Percentiles rank a stretch among this genome's conserved stretches.
phyloP scores from a whole-genome alignment of 2,888 invertebrate species.

The Mesorhabditis spiculigera region DNA sequence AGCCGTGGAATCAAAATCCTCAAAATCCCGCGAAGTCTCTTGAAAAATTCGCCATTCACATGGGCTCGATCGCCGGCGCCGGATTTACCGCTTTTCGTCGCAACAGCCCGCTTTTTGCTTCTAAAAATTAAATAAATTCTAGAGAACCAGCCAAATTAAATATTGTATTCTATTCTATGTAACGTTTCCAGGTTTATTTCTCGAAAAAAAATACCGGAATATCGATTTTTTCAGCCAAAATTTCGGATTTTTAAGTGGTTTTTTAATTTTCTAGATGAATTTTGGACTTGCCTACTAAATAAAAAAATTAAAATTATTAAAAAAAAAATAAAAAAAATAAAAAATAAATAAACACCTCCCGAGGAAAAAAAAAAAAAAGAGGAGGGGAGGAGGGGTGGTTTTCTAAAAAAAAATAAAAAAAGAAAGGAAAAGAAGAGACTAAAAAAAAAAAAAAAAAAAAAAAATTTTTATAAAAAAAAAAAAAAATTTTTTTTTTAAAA shows the following conservation, averaged over 20 bases:
- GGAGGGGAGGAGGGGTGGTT: too few species aligned
- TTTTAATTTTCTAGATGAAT: too few species aligned
- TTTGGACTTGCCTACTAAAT: background rate
- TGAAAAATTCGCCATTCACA: slow-evolving; percentile 38
- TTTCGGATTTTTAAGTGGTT: too few species aligned
- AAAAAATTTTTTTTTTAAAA: background rate
- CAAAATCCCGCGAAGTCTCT: slow-evolving; percentile 39
- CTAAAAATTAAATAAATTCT: background rate
- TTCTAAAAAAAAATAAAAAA: background rate
- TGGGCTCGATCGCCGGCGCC: slow-evolving; percentile 18
- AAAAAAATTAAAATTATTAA: background rate
- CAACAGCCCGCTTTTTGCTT: slow-evolving; percentile 3
- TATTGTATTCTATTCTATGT: too few species aligned
- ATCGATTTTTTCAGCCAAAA: too few species aligned
- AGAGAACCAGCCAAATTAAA: too few species aligned
- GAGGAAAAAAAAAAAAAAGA: background rate
- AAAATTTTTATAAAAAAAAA: slow-evolving; percentile 6
- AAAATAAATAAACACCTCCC: background rate
- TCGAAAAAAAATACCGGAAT: too few species aligned
- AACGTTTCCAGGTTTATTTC: too few species aligned
- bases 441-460: background rate
- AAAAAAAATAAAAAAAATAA: background rate
- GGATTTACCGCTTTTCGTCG: slow-evolving; percentile 13
- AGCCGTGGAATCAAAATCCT: slow-evolving; percentile 45
- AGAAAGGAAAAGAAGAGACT: background rate